Percentiles rank a stretch among this genome's conserved stretches.
These are phyloP conservation scores for Myripristis jacobus DNA, from an alignment of 2,797 vertebrate species.

Conservation along the genomic window DNA sequence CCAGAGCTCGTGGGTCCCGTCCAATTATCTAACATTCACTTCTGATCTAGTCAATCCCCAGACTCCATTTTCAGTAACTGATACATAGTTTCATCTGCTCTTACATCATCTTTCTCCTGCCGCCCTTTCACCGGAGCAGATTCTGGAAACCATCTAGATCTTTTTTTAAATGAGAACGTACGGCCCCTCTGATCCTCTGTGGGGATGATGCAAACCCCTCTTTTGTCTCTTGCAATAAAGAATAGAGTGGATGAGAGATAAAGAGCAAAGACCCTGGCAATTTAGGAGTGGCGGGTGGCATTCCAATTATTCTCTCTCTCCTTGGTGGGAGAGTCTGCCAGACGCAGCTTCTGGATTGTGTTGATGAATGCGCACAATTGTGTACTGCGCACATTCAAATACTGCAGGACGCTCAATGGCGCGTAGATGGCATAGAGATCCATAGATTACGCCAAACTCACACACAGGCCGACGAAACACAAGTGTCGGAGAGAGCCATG, in stretches of 20 bases:
- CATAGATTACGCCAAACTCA: too few species aligned
- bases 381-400: too few species aligned
- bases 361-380: neutral
- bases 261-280: slow-evolving; percentile 12
- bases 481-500: slow-evolving; percentile 25
- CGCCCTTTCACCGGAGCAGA: slow-evolving; percentile 34
- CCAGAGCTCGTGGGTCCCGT: slow-evolving; percentile 6
- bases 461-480: slow-evolving; percentile 7
- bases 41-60: slow-evolving; percentile 30
- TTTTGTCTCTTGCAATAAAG: slow-evolving; percentile 69
- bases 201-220: slow-evolving; percentile 65
- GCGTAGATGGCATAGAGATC: too few species aligned
- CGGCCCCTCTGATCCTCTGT: slow-evolving; percentile 31
- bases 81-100: slow-evolving; percentile 39
- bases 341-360: neutral
- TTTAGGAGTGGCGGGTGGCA: slow-evolving; percentile 32
- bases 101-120: slow-evolving; percentile 55
- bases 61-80: slow-evolving; percentile 37
- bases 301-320: slow-evolving; percentile 35
- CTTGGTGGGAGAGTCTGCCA: neutral
- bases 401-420: too few species aligned
- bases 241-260: slow-evolving; percentile 20
- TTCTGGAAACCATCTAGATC: slow-evolving; percentile 41
- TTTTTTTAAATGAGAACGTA: slow-evolving; percentile 46
- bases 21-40: slow-evolving; percentile 52